Conservation (phyloP, 1,140 invertebrate species). For the Drosophila pseudoobscura region DNA sequence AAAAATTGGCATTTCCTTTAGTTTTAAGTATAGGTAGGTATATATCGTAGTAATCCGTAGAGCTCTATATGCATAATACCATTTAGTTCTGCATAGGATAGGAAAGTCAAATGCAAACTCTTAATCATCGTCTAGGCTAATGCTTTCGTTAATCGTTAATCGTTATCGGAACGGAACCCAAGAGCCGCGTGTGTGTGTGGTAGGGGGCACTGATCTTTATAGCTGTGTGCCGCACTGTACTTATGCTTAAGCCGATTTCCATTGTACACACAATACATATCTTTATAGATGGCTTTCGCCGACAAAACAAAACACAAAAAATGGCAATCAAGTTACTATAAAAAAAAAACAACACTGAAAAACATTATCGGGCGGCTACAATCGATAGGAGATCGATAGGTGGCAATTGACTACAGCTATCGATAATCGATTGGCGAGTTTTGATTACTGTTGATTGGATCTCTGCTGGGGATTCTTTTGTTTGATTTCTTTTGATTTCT, state of each 20-base stretch:
- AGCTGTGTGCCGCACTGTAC: background rate
- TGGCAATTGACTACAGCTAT: slow-evolving; percentile 1
- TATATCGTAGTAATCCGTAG: slow-evolving; percentile 15
- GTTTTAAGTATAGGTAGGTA: slow-evolving; percentile 41
- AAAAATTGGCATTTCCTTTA: slow-evolving; percentile 74
- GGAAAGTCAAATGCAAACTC: slow-evolving; percentile 45
- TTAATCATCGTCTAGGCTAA: too few relatives aligned
- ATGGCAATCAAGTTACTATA: slow-evolving; percentile 53
- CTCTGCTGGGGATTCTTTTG: background rate
- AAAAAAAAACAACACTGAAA: slow-evolving; percentile 12
- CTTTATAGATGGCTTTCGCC: slow-evolving; percentile 26
- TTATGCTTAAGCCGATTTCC: background rate
- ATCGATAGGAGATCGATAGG: slow-evolving; percentile 7
- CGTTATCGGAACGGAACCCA: too few relatives aligned
- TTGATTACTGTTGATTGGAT: too few relatives aligned
- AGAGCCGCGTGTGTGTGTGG: too few relatives aligned
- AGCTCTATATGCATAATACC: slow-evolving; percentile 46
- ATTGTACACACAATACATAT: background rate
- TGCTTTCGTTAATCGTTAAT: too few relatives aligned
- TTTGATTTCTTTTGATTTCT: slow-evolving; percentile 21
- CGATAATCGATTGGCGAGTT: too few relatives aligned
- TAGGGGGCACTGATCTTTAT: too few relatives aligned
- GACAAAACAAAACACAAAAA: slow-evolving; percentile 33
- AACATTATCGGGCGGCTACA: background rate
- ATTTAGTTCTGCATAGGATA: slow-evolving; percentile 37